Evolutionary conservation across 2,888 invertebrate genomes (phyloP).

Genomic region (Spatulosminthurus flaviceps): DNA sequence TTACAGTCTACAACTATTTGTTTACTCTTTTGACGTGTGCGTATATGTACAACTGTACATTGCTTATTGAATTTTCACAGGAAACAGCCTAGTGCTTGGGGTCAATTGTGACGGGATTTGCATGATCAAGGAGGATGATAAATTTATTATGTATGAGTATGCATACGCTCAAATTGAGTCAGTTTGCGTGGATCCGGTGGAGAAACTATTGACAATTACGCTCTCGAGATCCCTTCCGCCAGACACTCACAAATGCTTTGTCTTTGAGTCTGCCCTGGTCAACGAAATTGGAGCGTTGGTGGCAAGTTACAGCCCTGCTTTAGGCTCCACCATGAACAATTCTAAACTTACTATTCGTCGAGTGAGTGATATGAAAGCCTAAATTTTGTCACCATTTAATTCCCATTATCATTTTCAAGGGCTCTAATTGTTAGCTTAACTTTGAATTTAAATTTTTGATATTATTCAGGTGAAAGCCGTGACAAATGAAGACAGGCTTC

Average conservation of each 20-base stretch:
- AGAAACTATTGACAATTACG: conserved; percentile 90
- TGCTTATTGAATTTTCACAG: no score
- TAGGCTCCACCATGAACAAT: conserved; percentile 68
- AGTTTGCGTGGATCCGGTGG: conserved; percentile 88
- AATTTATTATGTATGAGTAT: conserved; percentile 89
- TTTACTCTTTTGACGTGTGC: not conserved
- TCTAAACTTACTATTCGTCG: conserved; percentile 53
- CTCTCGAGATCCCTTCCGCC: conserved; percentile 73
- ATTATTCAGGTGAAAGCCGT: conserved; percentile 71
- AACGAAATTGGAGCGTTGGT: conserved; percentile 91
- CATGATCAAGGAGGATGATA: conserved; percentile 89
- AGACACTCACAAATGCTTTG: conserved; percentile 84
- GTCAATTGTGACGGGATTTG: conserved; percentile 91
- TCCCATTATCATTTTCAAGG: no score
- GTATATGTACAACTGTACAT: no score
- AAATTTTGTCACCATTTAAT: no score
- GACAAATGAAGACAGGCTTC: conserved; percentile 86
- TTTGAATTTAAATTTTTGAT: not conserved
- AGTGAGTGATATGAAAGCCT: conserved; percentile 44
- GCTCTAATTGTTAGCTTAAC: not conserved
- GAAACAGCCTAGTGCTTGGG: conserved; percentile 76
- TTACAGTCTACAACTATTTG: not conserved
- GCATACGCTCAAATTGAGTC: conserved; percentile 91
- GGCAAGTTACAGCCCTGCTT: conserved; percentile 86
- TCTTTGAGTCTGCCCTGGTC: conserved; percentile 89